Evolutionary conservation across 2,113 vertebrate species (phyloP).

Genomic region (Pao palembangensis): DNA sequence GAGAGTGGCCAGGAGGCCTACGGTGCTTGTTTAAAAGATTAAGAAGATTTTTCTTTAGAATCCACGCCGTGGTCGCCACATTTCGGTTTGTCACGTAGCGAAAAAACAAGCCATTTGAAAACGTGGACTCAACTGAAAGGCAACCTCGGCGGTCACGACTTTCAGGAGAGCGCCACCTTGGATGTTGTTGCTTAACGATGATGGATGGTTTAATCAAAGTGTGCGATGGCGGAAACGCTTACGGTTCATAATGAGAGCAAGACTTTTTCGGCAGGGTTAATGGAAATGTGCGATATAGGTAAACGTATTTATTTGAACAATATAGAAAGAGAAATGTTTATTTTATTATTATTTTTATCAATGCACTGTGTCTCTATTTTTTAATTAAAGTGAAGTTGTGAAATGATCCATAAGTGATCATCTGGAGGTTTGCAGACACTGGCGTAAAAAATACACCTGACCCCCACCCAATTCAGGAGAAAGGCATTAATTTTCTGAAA

Average conservation of each 20-base stretch:
- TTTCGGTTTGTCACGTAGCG: too few relatives aligned
- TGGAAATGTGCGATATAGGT: constrained; percentile 50
- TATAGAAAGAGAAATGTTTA: constrained; percentile 60
- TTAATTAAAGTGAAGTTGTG: constrained; percentile 21
- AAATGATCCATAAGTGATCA: background rate
- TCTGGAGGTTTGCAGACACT: too few relatives aligned
- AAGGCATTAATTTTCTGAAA: too few relatives aligned
- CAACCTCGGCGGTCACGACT: background rate
- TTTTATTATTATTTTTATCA: constrained; percentile 65
- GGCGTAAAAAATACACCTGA: too few relatives aligned
- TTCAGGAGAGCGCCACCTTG: constrained; percentile 4
- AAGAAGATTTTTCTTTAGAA: too few relatives aligned
- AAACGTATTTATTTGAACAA: constrained; percentile 58
- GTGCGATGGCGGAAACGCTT: constrained; percentile 35
- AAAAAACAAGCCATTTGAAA: background rate
- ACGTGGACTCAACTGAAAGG: background rate
- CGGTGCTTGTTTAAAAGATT: too few relatives aligned
- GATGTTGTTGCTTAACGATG: constrained; percentile 7
- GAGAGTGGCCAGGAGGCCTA: too few relatives aligned
- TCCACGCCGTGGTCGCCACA: too few relatives aligned
- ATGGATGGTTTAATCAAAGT: constrained; percentile 17
- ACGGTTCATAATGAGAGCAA: constrained; percentile 23
- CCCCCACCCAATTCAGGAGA: too few relatives aligned
- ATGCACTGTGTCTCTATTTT: constrained; percentile 52
- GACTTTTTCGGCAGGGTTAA: constrained; percentile 30